A percentile compares a stretch with the other conserved stretches of the same genome.
Evolutionary conservation across 2,888 invertebrate species (phyloP).

Genomic region (Lasiommata megera): DNA sequence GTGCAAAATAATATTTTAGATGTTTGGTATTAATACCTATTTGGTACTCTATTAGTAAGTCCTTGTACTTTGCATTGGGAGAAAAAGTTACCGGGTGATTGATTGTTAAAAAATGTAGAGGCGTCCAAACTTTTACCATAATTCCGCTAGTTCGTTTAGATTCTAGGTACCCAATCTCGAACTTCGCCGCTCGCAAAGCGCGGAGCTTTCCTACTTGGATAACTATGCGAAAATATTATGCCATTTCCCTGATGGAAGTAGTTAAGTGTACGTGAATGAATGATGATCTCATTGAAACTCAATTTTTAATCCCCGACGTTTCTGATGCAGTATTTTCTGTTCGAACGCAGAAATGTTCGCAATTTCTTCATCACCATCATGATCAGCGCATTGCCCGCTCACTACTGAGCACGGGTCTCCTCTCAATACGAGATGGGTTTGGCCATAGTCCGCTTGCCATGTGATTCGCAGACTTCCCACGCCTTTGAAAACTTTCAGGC

Average conservation of each 20-base stretch:
- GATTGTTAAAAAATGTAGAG: slow-evolving; percentile 1
- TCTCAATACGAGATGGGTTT: too few relatives aligned
- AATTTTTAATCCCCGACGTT: not conserved
- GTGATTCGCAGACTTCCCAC: too few relatives aligned
- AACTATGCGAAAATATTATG: slow-evolving; percentile 10
- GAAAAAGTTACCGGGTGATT: too few relatives aligned
- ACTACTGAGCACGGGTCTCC: too few relatives aligned
- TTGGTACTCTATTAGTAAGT: too few relatives aligned
- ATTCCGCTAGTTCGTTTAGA: slow-evolving; percentile 7
- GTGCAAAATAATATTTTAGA: too few relatives aligned
- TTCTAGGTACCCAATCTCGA: slow-evolving; percentile 11
- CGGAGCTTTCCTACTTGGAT: not conserved
- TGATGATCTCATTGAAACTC: not conserved
- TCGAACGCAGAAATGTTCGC: not conserved
- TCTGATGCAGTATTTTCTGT: not conserved
- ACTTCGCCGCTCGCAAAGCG: slow-evolving; percentile 8
- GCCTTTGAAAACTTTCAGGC: too few relatives aligned
- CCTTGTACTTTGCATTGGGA: too few relatives aligned
- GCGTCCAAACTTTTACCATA: slow-evolving; percentile 3
- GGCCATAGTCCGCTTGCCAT: too few relatives aligned
- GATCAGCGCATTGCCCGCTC: too few relatives aligned
- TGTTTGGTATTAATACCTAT: too few relatives aligned
- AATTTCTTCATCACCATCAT: too few relatives aligned
- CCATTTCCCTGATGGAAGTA: not conserved
- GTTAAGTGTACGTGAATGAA: not conserved